Conservation (phyloP, 2,888 invertebrate genomes). For the Embidobia sp. region DNA sequence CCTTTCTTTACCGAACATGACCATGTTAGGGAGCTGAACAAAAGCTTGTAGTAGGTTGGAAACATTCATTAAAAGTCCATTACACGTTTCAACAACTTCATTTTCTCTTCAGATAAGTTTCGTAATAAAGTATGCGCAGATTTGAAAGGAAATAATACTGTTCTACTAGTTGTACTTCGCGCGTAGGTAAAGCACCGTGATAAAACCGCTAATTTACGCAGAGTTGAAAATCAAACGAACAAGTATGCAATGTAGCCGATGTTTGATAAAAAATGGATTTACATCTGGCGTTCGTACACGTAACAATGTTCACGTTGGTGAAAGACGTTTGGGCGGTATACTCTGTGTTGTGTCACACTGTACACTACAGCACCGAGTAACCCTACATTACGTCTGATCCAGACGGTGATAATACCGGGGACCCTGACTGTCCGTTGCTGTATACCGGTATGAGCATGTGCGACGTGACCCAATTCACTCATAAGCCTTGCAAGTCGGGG, state of each 20-base stretch:
- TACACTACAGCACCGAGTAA: conserved; percentile 31
- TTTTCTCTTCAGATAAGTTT: too few species aligned
- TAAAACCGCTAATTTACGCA: background rate
- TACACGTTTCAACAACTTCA: too few species aligned
- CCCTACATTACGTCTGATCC: conserved; percentile 31
- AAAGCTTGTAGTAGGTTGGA: too few species aligned
- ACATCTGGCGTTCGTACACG: background rate
- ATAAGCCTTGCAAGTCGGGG: conserved; percentile 67
- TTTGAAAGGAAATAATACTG: too few species aligned
- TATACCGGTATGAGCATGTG: conserved; percentile 64
- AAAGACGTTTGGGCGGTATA: conserved; percentile 16
- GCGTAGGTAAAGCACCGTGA: too few species aligned
- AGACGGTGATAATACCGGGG: conserved; percentile 45
- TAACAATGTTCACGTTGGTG: conserved; percentile 3
- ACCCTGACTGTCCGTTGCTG: conserved; percentile 40
- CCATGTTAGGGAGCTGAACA: too few species aligned
- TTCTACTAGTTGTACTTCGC: too few species aligned
- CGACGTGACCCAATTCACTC: conserved; percentile 76
- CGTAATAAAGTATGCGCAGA: too few species aligned
- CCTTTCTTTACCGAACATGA: too few species aligned
- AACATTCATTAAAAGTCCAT: too few species aligned
- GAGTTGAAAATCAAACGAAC: background rate
- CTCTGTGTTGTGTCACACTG: conserved; percentile 4
- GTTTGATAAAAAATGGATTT: conserved; percentile 1
- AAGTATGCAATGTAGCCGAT: too few species aligned